These are phyloP conservation scores for Fissipunctia ypsillon DNA, from an alignment of 2,888 invertebrate species.

Conservation along the genomic window DNA sequence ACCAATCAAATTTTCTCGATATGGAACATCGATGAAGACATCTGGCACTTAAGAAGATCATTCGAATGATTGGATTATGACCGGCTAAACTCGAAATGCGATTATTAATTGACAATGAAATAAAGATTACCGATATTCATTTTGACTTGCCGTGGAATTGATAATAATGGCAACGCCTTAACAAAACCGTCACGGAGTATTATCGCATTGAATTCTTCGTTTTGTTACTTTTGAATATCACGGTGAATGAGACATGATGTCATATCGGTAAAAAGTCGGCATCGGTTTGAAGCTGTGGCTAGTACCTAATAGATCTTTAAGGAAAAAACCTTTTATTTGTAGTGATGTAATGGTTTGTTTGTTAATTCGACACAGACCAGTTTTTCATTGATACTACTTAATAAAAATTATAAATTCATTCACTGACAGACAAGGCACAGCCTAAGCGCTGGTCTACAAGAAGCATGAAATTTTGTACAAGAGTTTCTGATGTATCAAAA, in stretches of 20 bases:
- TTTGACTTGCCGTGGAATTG: constrained; percentile 77
- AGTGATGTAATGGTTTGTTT: constrained; percentile 3
- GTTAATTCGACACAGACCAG: background rate
- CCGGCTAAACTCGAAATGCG: constrained; percentile 63
- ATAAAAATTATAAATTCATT: background rate
- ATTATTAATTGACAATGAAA: constrained; percentile 73
- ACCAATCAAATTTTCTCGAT: constrained; percentile 55
- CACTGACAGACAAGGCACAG: background rate
- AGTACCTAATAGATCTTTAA: constrained; percentile 28
- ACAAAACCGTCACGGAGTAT: constrained; percentile 78
- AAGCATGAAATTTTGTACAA: background rate
- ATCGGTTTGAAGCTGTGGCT: constrained; percentile 36
- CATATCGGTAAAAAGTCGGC: constrained; percentile 63
- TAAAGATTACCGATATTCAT: constrained; percentile 71
- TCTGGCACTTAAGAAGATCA: constrained; percentile 59
- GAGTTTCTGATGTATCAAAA: background rate
- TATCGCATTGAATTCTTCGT: constrained; percentile 67
- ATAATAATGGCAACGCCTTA: constrained; percentile 77
- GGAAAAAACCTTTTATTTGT: constrained; percentile 18
- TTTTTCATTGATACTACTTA: background rate
- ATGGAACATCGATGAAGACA: constrained; percentile 50
- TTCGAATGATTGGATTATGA: constrained; percentile 67
- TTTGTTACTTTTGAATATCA: constrained; percentile 68
- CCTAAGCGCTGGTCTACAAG: no score
- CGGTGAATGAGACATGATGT: constrained; percentile 72